Base-by-base conservation (phyloP, 2,113 vertebrate species). In the Sterna hirundo region DNA sequence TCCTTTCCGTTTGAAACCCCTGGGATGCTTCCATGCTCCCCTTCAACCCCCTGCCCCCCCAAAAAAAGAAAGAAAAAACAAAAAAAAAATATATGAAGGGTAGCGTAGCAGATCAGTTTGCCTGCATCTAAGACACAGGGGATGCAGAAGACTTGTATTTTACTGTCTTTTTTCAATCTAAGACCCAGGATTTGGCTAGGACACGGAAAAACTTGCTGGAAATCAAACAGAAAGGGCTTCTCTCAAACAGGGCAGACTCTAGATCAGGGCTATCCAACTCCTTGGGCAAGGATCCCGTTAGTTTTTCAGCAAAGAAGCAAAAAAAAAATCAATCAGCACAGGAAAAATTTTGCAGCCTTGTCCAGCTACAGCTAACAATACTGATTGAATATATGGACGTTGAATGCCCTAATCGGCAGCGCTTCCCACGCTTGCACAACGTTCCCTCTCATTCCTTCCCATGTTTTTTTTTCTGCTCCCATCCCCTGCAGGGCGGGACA, bases 371-470 rank as follows among this genome's bases (percentile, higher is more conserved):
- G 42, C 34, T 80, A 36, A 74, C 1, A 10, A 40, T 52, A 60
- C 25, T 74, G 42, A 30, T 8, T 25, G n/a, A 78, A n/a, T 36
- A 86, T 23, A 47, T 0, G 15, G 44, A 54, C 34, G 14, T 0
- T 26, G 32, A 70, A 58, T 36, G 32, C 49, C n/a, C 46, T 19
- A 22, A 49, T 5, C 65, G 32, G 62, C 46, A 85, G 27, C 40
- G 4, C 22, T 32, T 76, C 26, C 52, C 52, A 38, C 0, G 0
- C 34, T 18, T 16, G 0, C 61, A 64, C 49, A 44, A 26, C 3
- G 0, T 55, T 71, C 26, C 46, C 22, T 60, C 57, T 60, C 65
- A 30, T 49, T 55, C 23, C 32, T 58, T 64, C 34, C 38, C 42
- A 11, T 15, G 32, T 2, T 27, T 55, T 58, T 55, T 58, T 49